A percentile compares a stretch with the other conserved stretches of the same genome.
Conservation (phyloP, 2,888 invertebrate genomes). For the Acanthacorydalis orientalis region DNA sequence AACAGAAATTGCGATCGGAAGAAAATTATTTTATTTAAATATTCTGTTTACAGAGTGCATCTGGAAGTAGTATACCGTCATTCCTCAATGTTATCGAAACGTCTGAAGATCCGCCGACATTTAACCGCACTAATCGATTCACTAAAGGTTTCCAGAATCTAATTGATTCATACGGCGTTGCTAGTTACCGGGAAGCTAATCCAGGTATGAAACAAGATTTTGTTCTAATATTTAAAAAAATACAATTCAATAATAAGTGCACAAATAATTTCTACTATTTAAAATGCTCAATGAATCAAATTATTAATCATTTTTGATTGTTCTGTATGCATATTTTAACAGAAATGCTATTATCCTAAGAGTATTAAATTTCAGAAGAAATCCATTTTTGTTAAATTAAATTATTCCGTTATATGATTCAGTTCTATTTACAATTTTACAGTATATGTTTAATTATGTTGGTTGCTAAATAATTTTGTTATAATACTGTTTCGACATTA, state of each 20-base stretch:
- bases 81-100: constrained; percentile 81
- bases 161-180: constrained; percentile 86
- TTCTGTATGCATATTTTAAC: background rate
- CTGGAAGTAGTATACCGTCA: constrained; percentile 79
- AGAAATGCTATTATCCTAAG: background rate
- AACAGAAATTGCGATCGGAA: background rate
- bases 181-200: constrained; percentile 84
- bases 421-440: too few relatives aligned
- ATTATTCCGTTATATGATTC: too few relatives aligned
- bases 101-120: constrained; percentile 73
- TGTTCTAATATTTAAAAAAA: background rate
- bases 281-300: too few relatives aligned
- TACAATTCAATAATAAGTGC: too few relatives aligned
- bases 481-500: too few relatives aligned
- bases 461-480: too few relatives aligned
- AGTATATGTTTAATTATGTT: too few relatives aligned
- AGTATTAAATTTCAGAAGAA: too few relatives aligned
- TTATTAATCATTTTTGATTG: background rate
- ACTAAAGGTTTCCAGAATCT: constrained; percentile 84
- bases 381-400: too few relatives aligned
- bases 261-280: too few relatives aligned
- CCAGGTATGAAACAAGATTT: constrained; percentile 35
- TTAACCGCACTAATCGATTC: constrained; percentile 81
- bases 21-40: constrained; percentile 24
- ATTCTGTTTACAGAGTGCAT: constrained; percentile 32